Percentiles rank a stretch among this genome's conserved stretches.
These are phyloP conservation scores for Achroia grisella DNA, from an alignment of 1,140 invertebrate genomes.

Conservation along the genomic window DNA sequence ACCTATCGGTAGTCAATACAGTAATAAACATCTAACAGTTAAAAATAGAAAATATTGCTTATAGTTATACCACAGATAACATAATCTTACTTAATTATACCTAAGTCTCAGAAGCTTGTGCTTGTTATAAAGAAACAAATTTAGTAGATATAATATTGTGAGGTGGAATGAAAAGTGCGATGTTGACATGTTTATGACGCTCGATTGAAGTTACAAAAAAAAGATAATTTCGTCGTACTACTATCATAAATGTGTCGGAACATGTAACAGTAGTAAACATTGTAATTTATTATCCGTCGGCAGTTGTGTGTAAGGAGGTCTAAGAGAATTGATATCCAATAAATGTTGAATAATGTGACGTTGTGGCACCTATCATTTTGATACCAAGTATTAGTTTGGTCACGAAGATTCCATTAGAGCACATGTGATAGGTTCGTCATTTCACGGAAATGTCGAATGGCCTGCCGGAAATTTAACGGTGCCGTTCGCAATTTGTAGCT, in stretches of 20 bases:
- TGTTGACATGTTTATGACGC: conserved; percentile 35
- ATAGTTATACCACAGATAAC: no score
- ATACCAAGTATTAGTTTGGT: conserved; percentile 25
- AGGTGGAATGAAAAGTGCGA: conserved; percentile 24
- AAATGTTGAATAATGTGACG: conserved; percentile 1
- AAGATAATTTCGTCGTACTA: conserved; percentile 14
- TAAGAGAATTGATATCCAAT: not conserved
- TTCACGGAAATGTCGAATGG: conserved; percentile 40
- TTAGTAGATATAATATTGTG: no score
- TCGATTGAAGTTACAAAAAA: conserved; percentile 22
- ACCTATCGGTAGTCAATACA: conserved; percentile 3
- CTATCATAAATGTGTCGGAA: conserved; percentile 26
- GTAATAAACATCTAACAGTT: not conserved
- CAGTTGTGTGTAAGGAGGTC: not conserved
- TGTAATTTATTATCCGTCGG: conserved; percentile 1
- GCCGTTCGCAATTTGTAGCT: conserved; percentile 41
- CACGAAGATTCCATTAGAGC: conserved; percentile 17
- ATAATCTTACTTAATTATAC: no score
- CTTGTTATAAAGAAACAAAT: no score
- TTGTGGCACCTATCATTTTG: not conserved
- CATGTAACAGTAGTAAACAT: conserved; percentile 11
- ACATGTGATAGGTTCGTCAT: conserved; percentile 37
- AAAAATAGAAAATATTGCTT: not conserved
- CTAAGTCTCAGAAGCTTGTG: no score
- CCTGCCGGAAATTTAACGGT: conserved; percentile 44